Conservation (phyloP, 2,797 vertebrate species). For the Pseudochirops corinnae region DNA sequence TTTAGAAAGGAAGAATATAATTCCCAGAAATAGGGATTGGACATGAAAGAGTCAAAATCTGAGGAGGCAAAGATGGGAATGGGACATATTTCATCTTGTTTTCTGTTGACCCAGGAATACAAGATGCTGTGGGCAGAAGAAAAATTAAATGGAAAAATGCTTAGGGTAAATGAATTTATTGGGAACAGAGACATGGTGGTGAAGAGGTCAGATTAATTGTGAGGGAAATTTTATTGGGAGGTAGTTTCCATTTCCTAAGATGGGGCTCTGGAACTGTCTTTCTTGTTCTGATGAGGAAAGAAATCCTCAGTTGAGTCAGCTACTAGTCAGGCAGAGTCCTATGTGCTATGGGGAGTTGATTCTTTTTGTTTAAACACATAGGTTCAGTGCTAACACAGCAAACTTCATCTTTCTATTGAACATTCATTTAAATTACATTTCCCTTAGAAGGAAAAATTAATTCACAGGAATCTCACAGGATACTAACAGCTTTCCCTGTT, state of each 20-base stretch:
- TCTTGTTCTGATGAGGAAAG: background rate
- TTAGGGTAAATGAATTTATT: background rate
- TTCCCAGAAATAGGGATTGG: background rate
- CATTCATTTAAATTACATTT: background rate
- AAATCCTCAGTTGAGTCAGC: background rate
- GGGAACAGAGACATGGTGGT: background rate
- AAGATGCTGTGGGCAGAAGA: background rate
- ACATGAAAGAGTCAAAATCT: conserved; percentile 16
- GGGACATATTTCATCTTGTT: background rate
- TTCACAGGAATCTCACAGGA: background rate
- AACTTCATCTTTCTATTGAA: conserved; percentile 11
- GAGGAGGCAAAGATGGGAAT: background rate
- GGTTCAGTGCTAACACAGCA: background rate
- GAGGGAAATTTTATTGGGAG: background rate
- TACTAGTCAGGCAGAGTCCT: background rate
- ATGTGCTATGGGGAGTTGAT: background rate
- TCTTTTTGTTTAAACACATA: background rate
- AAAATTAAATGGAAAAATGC: background rate
- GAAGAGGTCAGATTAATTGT: background rate
- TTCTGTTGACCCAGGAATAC: background rate
- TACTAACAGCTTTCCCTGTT: background rate
- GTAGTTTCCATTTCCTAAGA: background rate
- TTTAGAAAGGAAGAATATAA: background rate
- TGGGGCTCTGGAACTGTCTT: background rate
- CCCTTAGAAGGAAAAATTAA: conserved; percentile 8